Percentiles rank a stretch among this genome's conserved stretches.
These are phyloP conservation scores for Neosilurus mollespiculum DNA, from an alignment of 2,797 vertebrate species.

Conservation along the genomic window DNA sequence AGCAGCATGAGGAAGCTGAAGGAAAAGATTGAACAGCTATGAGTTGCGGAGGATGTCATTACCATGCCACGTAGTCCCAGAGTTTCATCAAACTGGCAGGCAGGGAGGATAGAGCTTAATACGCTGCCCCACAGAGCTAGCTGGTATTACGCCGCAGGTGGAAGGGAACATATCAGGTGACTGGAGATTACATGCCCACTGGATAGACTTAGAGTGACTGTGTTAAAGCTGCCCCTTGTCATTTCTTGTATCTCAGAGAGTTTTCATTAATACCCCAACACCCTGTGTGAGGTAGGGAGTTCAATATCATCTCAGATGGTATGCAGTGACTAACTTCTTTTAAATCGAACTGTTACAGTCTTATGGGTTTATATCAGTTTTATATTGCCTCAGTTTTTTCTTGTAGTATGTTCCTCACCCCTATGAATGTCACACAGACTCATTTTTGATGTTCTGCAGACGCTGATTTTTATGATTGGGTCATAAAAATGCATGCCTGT, in stretches of 20 bases:
- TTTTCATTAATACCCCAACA: conserved; percentile 23
- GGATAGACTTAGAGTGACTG: conserved; percentile 72
- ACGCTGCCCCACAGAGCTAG: conserved; percentile 81
- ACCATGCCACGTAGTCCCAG: conserved; percentile 71
- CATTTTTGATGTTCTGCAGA: conserved; percentile 35
- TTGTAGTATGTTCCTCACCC: conserved; percentile 7
- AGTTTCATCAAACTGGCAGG: conserved; percentile 85
- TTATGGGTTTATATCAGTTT: conserved; percentile 41
- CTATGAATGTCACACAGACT: conserved; percentile 28
- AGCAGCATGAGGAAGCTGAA: conserved; percentile 74
- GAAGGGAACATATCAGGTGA: conserved; percentile 80
- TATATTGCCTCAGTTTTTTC: conserved; percentile 20
- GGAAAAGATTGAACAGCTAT: conserved; percentile 71
- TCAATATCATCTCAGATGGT: conserved; percentile 27
- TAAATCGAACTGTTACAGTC: conserved; percentile 33
- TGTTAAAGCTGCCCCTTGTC: conserved; percentile 49
- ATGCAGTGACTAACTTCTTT: conserved; percentile 29
- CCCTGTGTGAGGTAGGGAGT: conserved; percentile 21
- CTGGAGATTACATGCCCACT: conserved; percentile 78
- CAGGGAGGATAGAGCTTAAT: conserved; percentile 76
- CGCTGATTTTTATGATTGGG: conserved; percentile 12
- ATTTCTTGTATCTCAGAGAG: conserved; percentile 59
- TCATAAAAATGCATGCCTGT: conserved; percentile 37
- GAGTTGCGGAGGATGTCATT: conserved; percentile 75
- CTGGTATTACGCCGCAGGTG: conserved; percentile 92